phyloP scores from a whole-genome alignment of 1,140 invertebrate species.

The Bombus sibiricus region DNA sequence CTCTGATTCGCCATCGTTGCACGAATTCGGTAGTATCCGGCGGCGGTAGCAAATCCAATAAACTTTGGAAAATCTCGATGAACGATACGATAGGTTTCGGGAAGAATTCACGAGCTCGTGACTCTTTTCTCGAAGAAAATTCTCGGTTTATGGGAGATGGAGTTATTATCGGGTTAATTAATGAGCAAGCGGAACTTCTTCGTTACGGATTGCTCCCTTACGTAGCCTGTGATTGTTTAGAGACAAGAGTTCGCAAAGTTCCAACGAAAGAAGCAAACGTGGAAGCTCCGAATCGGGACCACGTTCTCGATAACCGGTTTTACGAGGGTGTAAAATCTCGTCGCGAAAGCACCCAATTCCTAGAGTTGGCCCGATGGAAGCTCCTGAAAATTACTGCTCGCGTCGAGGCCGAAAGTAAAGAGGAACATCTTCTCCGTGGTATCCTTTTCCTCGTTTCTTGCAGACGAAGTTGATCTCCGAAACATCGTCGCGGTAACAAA shows the following conservation, averaged over 20 bases:
- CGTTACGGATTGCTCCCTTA: neutral
- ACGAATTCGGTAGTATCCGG: neutral
- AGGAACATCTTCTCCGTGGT: neutral
- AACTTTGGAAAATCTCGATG: neutral
- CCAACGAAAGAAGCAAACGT: too few relatives aligned
- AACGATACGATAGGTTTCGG: neutral
- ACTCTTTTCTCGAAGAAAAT: neutral
- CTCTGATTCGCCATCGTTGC: neutral
- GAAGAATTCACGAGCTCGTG: neutral
- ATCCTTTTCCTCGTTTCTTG: neutral
- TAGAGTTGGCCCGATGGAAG: neutral
- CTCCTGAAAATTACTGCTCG: too few relatives aligned
- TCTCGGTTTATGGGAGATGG: neutral
- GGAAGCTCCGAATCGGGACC: neutral
- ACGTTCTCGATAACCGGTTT: neutral
- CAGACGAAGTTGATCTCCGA: neutral
- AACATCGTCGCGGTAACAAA: neutral
- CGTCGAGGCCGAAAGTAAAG: neutral
- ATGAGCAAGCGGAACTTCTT: neutral
- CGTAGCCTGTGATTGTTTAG: neutral
- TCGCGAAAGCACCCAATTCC: neutral
- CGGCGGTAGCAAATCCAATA: neutral
- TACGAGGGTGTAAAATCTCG: slow-evolving; percentile 11
- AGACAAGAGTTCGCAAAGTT: neutral
- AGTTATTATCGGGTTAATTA: neutral